These are phyloP conservation scores for Ptychobarbus kaznakovi DNA, from an alignment of 2,797 vertebrate genomes.

Conservation along the genomic window DNA sequence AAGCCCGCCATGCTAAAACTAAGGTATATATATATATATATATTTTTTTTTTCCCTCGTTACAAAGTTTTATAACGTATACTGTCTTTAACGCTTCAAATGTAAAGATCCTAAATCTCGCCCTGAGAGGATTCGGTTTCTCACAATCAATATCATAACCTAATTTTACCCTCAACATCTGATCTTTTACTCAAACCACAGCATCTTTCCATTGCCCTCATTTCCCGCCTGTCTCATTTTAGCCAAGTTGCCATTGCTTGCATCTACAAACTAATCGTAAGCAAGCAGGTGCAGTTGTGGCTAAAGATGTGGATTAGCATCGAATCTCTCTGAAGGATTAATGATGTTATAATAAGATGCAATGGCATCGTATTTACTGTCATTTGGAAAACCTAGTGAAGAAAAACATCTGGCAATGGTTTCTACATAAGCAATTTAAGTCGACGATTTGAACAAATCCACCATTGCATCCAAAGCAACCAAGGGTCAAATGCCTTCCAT, in stretches of 20 bases:
- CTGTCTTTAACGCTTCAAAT: background rate
- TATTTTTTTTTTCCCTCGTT: background rate
- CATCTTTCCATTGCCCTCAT: conserved; percentile 52
- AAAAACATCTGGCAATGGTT: conserved; percentile 12
- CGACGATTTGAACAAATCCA: background rate
- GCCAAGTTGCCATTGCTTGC: conserved; percentile 46
- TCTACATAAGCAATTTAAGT: background rate
- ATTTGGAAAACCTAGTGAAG: conserved; percentile 13
- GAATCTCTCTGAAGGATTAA: conserved; percentile 35
- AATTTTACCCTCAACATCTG: conserved; percentile 25
- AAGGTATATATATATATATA: background rate
- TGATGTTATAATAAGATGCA: conserved; percentile 37
- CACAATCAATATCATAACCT: conserved; percentile 16
- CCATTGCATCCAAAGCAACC: background rate
- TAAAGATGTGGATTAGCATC: conserved; percentile 44
- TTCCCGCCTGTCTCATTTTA: conserved; percentile 47
- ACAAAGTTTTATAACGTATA: background rate
- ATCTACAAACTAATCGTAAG: conserved; percentile 43
- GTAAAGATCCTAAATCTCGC: background rate
- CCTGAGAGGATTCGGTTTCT: conserved; percentile 6
- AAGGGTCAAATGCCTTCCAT: background rate
- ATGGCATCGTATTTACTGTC: conserved; percentile 31
- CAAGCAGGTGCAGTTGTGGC: conserved; percentile 49
- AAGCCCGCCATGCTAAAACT: background rate
- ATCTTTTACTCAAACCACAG: conserved; percentile 43